These are phyloP conservation scores for Chaetorhynchus papuensis DNA, from an alignment of 2,113 vertebrate genomes.

Conservation along the genomic window DNA sequence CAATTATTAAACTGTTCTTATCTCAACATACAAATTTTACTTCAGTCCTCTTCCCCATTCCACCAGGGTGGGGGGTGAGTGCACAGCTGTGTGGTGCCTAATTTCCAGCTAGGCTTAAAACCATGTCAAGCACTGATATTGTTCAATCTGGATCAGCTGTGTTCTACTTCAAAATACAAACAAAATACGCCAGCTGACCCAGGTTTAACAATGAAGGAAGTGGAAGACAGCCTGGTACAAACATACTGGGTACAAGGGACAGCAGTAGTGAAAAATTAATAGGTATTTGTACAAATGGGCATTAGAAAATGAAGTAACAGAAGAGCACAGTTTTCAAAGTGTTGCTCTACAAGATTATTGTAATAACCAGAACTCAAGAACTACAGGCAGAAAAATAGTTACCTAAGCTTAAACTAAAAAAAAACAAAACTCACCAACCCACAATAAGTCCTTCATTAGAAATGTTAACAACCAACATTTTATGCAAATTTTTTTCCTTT, in stretches of 20 bases:
- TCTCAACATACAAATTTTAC: too few species aligned
- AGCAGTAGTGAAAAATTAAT: not conserved
- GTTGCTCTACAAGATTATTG: not conserved
- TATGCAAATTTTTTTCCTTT: not conserved
- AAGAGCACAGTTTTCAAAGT: not conserved
- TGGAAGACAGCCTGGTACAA: not conserved
- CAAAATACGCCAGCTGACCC: not conserved
- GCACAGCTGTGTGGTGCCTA: too few species aligned
- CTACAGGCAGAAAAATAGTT: not conserved
- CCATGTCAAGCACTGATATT: not conserved
- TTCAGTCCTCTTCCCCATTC: too few species aligned
- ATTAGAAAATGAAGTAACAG: not conserved
- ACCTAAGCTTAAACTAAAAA: not conserved
- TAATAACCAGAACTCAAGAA: not conserved
- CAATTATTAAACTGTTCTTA: too few species aligned
- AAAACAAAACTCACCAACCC: not conserved
- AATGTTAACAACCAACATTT: not conserved
- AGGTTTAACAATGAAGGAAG: not conserved
- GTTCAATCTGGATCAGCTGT: not conserved
- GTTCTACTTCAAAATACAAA: not conserved
- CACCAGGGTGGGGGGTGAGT: too few species aligned
- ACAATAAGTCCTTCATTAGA: not conserved
- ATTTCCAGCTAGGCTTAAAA: too few species aligned
- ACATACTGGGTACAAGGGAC: too few species aligned
- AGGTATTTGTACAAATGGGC: not conserved